phyloP scores from a whole-genome alignment of 2,797 vertebrate species.

The Phataginus tricuspis region DNA sequence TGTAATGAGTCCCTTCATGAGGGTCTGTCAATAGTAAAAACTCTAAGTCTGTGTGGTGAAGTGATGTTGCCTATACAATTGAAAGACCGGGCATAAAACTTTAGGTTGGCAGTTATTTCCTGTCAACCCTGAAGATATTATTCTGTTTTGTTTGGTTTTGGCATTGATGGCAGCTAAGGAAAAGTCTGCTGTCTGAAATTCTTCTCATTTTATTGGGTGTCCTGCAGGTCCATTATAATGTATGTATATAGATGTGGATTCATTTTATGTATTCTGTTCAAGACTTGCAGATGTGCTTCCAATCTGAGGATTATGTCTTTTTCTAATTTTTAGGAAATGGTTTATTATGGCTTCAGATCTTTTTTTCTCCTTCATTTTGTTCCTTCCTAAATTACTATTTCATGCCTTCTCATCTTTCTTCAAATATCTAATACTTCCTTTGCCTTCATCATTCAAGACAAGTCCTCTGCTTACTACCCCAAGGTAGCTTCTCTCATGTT shows the following conservation, averaged over 20 bases:
- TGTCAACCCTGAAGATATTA: background rate
- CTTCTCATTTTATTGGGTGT: background rate
- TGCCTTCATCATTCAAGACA: background rate
- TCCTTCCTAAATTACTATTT: slow-evolving; percentile 25
- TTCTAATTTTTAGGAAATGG: slow-evolving; percentile 21
- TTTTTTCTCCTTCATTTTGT: background rate
- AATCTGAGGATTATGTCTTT: background rate
- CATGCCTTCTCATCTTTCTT: background rate
- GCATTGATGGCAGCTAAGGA: background rate
- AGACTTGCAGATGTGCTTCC: background rate
- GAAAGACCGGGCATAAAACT: slow-evolving; percentile 17
- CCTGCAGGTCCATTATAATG: background rate
- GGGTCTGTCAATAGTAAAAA: background rate
- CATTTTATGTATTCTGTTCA: background rate
- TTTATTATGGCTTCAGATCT: background rate
- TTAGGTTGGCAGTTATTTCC: slow-evolving; percentile 11
- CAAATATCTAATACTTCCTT: background rate
- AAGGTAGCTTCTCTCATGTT: background rate
- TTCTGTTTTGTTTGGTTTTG: background rate
- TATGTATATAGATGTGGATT: background rate
- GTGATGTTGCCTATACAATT: background rate
- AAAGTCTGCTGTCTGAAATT: background rate
- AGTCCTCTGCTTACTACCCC: background rate
- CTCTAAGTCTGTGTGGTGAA: background rate
- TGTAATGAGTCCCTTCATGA: slow-evolving; percentile 26